Conservation (phyloP, 2,113 vertebrate species). For the Tylochromis polylepis region DNA sequence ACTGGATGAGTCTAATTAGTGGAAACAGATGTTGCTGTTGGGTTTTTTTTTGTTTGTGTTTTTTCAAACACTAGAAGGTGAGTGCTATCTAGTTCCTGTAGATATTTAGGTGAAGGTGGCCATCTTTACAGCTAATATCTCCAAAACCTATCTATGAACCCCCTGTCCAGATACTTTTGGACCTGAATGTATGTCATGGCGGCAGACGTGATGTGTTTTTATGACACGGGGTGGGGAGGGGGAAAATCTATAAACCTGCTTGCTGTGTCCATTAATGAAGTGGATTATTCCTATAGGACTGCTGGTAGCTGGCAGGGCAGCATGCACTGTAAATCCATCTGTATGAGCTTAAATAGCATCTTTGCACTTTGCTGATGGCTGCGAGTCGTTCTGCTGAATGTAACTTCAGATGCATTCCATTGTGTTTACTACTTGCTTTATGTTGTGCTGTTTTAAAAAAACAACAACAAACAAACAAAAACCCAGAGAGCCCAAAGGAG, state of each 20-base stretch:
- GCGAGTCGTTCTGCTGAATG: slow-evolving; percentile 23
- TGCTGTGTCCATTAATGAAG: neutral
- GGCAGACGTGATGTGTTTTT: neutral
- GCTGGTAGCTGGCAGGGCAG: neutral
- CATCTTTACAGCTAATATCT: neutral
- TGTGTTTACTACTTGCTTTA: neutral
- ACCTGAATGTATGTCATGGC: neutral
- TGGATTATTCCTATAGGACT: neutral
- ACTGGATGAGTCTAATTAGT: neutral
- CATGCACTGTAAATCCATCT: neutral
- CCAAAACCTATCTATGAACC: neutral
- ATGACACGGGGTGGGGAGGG: neutral
- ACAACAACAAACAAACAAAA: too few relatives aligned
- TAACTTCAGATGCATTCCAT: slow-evolving; percentile 51
- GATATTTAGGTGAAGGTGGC: neutral
- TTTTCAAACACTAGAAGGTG: neutral
- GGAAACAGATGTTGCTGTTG: neutral
- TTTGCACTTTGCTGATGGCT: slow-evolving; percentile 31
- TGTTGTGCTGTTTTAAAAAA: neutral
- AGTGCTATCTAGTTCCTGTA: neutral
- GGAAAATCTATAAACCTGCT: neutral
- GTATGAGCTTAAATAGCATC: neutral
- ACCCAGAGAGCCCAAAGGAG: neutral
- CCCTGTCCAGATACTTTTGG: neutral
- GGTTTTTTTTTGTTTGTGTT: neutral